Evolutionary conservation across 2,797 vertebrate species (phyloP).

Genomic region (Pseudopleuronectes americanus): DNA sequence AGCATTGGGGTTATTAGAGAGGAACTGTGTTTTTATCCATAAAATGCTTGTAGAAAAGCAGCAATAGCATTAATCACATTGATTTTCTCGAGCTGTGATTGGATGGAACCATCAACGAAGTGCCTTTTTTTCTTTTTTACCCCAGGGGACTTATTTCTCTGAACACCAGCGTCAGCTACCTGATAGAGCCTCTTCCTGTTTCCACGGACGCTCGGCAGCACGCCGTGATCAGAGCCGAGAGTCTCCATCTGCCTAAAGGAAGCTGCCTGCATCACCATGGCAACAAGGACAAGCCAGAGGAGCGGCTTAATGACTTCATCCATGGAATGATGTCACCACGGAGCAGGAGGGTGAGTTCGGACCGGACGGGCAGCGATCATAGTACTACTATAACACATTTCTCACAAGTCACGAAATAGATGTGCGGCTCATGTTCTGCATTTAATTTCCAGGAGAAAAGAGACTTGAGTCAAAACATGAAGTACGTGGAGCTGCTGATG

Average conservation of each 20-base stretch:
- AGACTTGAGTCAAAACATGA: slow-evolving; percentile 86
- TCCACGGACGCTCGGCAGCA: slow-evolving; percentile 79
- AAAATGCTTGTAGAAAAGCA: slow-evolving; percentile 4
- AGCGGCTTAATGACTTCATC: slow-evolving; percentile 73
- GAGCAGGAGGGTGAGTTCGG: slow-evolving; percentile 72
- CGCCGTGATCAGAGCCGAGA: slow-evolving; percentile 88
- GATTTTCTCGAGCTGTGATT: slow-evolving; percentile 13
- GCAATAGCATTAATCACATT: background rate
- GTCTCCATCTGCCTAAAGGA: slow-evolving; percentile 81
- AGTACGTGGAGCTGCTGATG: slow-evolving; percentile 94
- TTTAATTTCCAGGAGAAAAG: slow-evolving; percentile 84
- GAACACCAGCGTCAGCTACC: slow-evolving; percentile 89
- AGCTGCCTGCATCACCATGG: slow-evolving; percentile 83
- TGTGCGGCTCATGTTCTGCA: background rate
- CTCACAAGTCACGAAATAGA: background rate
- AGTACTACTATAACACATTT: background rate
- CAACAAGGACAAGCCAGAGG: slow-evolving; percentile 26
- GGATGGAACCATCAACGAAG: slow-evolving; percentile 39
- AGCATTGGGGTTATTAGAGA: too few species aligned
- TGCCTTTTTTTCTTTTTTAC: slow-evolving; percentile 67
- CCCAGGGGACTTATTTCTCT: slow-evolving; percentile 91
- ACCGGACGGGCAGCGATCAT: background rate
- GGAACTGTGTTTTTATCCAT: too few species aligned
- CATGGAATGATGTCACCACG: slow-evolving; percentile 68
- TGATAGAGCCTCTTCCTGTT: slow-evolving; percentile 89